Conservation (phyloP, 2,888 invertebrate genomes). For the Orthonevra nobilis region DNA sequence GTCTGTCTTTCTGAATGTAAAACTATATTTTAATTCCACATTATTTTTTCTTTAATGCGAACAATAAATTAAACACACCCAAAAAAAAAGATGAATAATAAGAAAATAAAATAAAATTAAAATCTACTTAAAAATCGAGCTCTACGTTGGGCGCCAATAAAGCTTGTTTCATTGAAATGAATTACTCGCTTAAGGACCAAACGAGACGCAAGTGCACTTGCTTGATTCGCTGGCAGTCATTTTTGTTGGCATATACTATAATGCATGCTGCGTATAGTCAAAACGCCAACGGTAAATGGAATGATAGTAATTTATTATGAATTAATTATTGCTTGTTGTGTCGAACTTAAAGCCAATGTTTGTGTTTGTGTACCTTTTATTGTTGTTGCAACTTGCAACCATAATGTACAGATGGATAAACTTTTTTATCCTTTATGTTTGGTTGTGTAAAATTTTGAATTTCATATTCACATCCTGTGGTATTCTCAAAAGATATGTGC, state of each 20-base stretch:
- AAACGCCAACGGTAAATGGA: slow-evolving; percentile 62
- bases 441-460: slow-evolving; percentile 13
- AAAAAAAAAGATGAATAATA: too few relatives aligned
- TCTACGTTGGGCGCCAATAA: slow-evolving; percentile 16
- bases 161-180: slow-evolving; percentile 52
- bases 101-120: slow-evolving; percentile 19
- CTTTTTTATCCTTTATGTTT: slow-evolving; percentile 9
- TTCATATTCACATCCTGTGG: slow-evolving; percentile 59
- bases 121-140: slow-evolving; percentile 38
- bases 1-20: slow-evolving; percentile 23
- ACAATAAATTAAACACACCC: too few relatives aligned
- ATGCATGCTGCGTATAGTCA: slow-evolving; percentile 41
- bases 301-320: slow-evolving; percentile 68
- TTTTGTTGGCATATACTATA: neutral
- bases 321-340: slow-evolving; percentile 60
- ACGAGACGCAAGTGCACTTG: slow-evolving; percentile 6
- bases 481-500: slow-evolving; percentile 42
- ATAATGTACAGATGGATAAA: neutral
- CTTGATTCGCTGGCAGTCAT: neutral
- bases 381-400: neutral
- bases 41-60: too few relatives aligned
- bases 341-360: slow-evolving; percentile 35
- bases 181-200: slow-evolving; percentile 50
- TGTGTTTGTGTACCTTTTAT: slow-evolving; percentile 32
- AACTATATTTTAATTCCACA: slow-evolving; percentile 65